Evolutionary conservation across 2,113 vertebrate genomes (phyloP), one percentile per base, ranked within the genome.

Genomic region (Mormyrus lacerda): DNA sequence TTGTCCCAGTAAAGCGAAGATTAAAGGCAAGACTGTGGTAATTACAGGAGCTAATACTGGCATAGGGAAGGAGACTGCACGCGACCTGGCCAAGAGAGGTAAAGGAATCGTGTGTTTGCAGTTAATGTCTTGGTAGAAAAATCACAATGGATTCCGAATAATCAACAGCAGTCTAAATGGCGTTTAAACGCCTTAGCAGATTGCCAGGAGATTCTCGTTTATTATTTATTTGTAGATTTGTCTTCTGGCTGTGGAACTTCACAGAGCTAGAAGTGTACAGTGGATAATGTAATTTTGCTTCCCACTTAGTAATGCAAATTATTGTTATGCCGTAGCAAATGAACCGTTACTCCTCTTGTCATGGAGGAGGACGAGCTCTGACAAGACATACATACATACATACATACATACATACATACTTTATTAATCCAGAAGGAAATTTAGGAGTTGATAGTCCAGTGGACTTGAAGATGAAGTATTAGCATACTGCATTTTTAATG

Each of bases 11-110:
- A 96, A 96, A 90, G 96, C 95, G 39, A 95, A 90, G 73, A 95
- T 97, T 35, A 90, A 91, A 0, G 97, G 96, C 58, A 97, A 97
- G 93, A 98, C 97, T 0, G 97, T 97, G 69, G 94, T 98, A 0
- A 94, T 98, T 88, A 98, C 97, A 0, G 97, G 97, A 1, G 97
- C 97, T 82, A 97, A 97, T 92, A 96, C 96, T 0, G 97, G 97
- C 51, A 97, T 97, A 0, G 97, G 97, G 51, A 97, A 97, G 89
- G 96, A 95, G 90, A 97, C 97, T 0, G 97, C 97, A 10, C 55
- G 91, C 85, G 97, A 97, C 45, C 94, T 98, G 92, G 97, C 97
- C 69, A 93, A 19, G 55, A 96, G 95, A 94, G 95, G 95, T 96
- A 89, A 89, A 31, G 19, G 15, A 9, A 50, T 48, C 27, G 11